A percentile compares a stretch with the other conserved stretches of the same genome.
Evolutionary conservation across 2,113 vertebrate species (phyloP).

Genomic region (Capreolus pygargus): DNA sequence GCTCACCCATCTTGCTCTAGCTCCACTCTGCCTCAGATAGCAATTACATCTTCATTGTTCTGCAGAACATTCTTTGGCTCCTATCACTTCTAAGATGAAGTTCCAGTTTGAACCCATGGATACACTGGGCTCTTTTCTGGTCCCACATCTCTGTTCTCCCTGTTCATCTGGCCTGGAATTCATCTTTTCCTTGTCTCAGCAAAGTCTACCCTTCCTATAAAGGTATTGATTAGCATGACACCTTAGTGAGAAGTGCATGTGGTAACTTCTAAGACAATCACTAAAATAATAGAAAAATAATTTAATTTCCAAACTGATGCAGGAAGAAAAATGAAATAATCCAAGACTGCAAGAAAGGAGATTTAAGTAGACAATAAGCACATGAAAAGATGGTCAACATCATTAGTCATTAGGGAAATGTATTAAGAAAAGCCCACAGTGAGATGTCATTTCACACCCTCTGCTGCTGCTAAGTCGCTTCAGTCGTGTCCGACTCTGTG

Average conservation of each 20-base stretch:
- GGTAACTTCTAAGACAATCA: not conserved
- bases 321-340: conserved; percentile 10
- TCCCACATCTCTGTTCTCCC: not conserved
- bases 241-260: not conserved
- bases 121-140: not conserved
- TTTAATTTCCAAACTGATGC: not conserved
- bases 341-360: not conserved
- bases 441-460: not conserved
- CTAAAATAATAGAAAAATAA: conserved; percentile 14
- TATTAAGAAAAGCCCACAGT: not conserved
- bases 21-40: not conserved
- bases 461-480: not conserved
- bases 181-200: not conserved
- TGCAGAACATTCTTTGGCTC: not conserved
- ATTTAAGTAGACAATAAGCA: conserved; percentile 9
- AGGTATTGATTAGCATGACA: not conserved
- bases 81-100: not conserved
- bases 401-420: not conserved
- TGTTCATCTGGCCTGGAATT: conserved; percentile 7
- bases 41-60: conserved; percentile 5
- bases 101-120: not conserved
- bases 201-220: not conserved
- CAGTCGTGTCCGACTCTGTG: too few species aligned
- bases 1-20: not conserved
- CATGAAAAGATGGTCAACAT: not conserved